Evolutionary conservation across 2,888 invertebrate species (phyloP).

Genomic region (Autographa pulchrina): DNA sequence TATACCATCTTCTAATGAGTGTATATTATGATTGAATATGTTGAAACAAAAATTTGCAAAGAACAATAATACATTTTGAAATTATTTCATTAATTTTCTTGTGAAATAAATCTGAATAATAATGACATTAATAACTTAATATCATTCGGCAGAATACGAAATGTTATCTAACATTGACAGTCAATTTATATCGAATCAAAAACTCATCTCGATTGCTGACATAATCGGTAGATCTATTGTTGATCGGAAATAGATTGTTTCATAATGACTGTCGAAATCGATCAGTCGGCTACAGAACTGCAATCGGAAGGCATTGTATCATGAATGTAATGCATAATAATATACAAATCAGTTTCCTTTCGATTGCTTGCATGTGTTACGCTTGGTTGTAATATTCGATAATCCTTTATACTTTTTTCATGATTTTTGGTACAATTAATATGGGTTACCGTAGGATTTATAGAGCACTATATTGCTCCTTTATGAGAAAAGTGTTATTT

Average conservation of each 20-base stretch:
- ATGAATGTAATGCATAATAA: slow-evolving; percentile 25
- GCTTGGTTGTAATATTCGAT: not conserved
- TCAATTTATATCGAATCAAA: slow-evolving; percentile 61
- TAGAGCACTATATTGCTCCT: no score
- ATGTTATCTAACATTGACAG: slow-evolving; percentile 40
- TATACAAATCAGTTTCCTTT: not conserved
- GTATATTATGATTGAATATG: no score
- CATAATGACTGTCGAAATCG: slow-evolving; percentile 66
- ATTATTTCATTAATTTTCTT: no score
- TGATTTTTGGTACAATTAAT: no score
- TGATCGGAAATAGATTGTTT: slow-evolving; percentile 68
- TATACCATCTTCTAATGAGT: no score
- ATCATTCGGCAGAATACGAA: slow-evolving; percentile 20
- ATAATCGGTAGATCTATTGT: slow-evolving; percentile 66
- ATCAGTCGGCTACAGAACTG: slow-evolving; percentile 50
- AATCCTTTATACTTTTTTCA: no score
- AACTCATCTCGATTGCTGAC: slow-evolving; percentile 64
- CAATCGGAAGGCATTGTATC: slow-evolving; percentile 57
- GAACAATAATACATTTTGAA: no score
- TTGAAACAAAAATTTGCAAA: no score
- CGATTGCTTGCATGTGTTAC: not conserved
- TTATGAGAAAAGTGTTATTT: no score
- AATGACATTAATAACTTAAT: slow-evolving; percentile 7
- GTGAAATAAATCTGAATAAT: no score
- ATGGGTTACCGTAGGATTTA: no score